Evolutionary conservation across 2,113 vertebrate genomes (phyloP), one percentile per base, ranked within the genome.

Genomic region (Serinus canaria): DNA sequence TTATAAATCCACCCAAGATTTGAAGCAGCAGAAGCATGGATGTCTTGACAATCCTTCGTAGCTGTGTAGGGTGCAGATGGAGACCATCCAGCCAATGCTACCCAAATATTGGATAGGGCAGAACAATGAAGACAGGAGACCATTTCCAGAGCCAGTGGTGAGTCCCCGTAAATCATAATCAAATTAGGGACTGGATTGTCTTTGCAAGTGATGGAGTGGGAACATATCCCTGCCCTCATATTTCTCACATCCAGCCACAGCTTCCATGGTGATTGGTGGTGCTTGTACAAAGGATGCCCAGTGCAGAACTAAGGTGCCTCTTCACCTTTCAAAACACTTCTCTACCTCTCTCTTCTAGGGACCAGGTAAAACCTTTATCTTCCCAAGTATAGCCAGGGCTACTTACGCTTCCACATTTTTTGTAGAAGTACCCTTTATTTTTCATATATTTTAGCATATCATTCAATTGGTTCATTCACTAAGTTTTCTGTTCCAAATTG

Each of bases 211-310:
- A 37, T 31, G 14, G 15, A 33, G 16, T 15, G 33, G 11, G 50
- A 89, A 46, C 1, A 3, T 10, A 21, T 81, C 17, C 22, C 28
- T 63, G 31, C n/a, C 20, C 24, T 79, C 20, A 15, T 2, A 6
- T 89, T 50, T 84, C 20, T 15, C 17, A 24, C 0, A 0, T 49
- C 27, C 17, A 75, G 1, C 37, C 59, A 53, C 15, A 67, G 28
- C 49, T 87, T 60, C 90, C 47, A 41, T 25, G 12, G 25, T 62
- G 22, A 11, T 27, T 7, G 11, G 11, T 53, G 17, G 12, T 25
- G 52, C 9, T 21, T 52, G 16, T 33, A 67, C 68, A 87, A 90
- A 78, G 13, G 17, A 50, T 41, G 27, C 31, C 39, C 35, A 77
- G 22, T 31, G 41, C 31, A 87, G 53, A 87, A 73, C 22, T 33